A percentile compares a stretch with the other conserved stretches of the same genome.
Conservation (phyloP, 2,113 vertebrate species). For the Crotophaga sulcirostris region DNA sequence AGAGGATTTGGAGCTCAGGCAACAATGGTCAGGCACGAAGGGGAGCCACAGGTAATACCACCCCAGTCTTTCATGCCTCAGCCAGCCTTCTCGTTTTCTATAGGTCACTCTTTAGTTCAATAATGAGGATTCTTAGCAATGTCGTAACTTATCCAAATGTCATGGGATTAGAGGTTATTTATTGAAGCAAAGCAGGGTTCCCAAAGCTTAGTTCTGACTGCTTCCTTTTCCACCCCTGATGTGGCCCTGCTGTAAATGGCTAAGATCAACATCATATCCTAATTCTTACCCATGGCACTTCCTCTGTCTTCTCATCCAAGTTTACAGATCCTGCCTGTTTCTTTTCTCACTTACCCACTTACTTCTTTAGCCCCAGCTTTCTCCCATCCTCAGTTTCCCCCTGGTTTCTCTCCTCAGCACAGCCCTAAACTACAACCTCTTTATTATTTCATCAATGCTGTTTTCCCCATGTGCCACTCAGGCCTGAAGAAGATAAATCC, state of each 20-base stretch:
- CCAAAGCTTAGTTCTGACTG: neutral
- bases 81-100: neutral
- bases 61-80: accelerated
- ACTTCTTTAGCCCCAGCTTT: neutral
- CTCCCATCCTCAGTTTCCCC: neutral
- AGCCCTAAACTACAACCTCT: neutral
- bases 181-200: neutral
- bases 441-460: neutral
- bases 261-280: neutral
- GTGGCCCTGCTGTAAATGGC: neutral
- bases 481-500: neutral
- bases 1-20: neutral
- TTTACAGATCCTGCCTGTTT: neutral
- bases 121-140: neutral
- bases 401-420: neutral
- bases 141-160: neutral
- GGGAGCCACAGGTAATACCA: neutral
- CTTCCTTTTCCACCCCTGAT: neutral
- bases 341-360: neutral
- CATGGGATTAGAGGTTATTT: neutral
- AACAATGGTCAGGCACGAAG: neutral
- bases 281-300: neutral
- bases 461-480: neutral
- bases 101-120: neutral
- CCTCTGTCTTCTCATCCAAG: neutral